Evolutionary conservation across 2,888 invertebrate species (phyloP).

Genomic region (Protodeltote pygarga): DNA sequence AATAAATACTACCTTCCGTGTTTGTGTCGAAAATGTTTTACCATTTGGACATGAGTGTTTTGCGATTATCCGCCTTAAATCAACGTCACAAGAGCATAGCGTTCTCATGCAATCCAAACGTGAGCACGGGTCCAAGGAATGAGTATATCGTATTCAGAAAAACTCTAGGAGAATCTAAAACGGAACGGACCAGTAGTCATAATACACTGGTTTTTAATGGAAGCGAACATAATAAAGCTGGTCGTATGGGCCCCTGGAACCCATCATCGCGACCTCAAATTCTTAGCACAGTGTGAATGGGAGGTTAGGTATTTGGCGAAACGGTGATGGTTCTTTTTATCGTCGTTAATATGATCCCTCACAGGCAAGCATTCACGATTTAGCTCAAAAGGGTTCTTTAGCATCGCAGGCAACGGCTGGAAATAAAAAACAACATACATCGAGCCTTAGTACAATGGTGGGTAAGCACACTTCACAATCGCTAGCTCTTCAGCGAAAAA

Average conservation of each 20-base stretch:
- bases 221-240: conserved; percentile 82
- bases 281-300: conserved; percentile 85
- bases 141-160: conserved; percentile 68
- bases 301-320: conserved; percentile 82
- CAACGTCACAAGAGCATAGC: conserved; percentile 76
- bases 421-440: conserved; percentile 87
- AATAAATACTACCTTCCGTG: conserved; percentile 84
- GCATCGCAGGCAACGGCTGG: conserved; percentile 87
- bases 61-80: conserved; percentile 68
- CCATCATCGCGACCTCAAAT: conserved; percentile 60
- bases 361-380: conserved; percentile 87
- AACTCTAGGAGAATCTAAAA: conserved; percentile 46
- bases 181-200: conserved; percentile 76
- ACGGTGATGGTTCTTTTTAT: conserved; percentile 83
- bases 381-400: conserved; percentile 87
- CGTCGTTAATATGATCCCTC: conserved; percentile 87
- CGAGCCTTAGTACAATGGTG: conserved; percentile 84
- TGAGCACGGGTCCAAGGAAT: conserved; percentile 80
- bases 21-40: conserved; percentile 81
- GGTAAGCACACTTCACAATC: conserved; percentile 74
- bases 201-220: conserved; percentile 75
- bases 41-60: conserved; percentile 81
- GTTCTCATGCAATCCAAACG: conserved; percentile 80
- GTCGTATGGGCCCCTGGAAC: conserved; percentile 55
- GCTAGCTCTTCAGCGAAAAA: conserved; percentile 66